Evolutionary conservation across 2,797 vertebrate genomes (phyloP).

Genomic region (Natrix natrix): DNA sequence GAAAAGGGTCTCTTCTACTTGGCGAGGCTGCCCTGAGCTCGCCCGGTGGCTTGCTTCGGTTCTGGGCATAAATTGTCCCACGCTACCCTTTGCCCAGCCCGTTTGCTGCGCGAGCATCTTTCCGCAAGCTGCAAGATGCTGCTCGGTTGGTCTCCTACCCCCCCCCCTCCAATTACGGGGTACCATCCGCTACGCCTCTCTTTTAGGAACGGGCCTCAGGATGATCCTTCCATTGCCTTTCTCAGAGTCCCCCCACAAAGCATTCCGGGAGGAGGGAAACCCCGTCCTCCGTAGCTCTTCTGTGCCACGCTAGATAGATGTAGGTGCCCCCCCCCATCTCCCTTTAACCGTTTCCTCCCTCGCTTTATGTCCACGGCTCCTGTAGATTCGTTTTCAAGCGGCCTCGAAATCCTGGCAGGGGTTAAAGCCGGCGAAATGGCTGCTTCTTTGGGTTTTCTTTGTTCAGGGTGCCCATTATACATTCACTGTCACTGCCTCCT

Average conservation of each 20-base stretch:
- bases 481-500: conserved; percentile 70
- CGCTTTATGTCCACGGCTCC: background rate
- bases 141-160: background rate
- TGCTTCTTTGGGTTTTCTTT: conserved; percentile 70
- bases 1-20: background rate
- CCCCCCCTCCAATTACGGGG: background rate
- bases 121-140: background rate
- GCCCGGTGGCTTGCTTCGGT: background rate
- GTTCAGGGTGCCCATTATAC: conserved; percentile 77
- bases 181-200: background rate
- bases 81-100: background rate
- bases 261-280: background rate
- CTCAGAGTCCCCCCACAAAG: background rate
- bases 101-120: background rate
- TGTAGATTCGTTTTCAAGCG: conserved; percentile 10
- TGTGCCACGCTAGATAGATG: background rate
- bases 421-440: background rate
- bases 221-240: background rate
- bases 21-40: background rate
- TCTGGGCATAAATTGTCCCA: background rate
- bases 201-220: background rate
- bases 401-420: background rate
- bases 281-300: background rate
- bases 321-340: background rate
- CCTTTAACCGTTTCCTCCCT: background rate